phyloP scores from a whole-genome alignment of 2,888 invertebrate genomes.

The Anodontia alba region DNA sequence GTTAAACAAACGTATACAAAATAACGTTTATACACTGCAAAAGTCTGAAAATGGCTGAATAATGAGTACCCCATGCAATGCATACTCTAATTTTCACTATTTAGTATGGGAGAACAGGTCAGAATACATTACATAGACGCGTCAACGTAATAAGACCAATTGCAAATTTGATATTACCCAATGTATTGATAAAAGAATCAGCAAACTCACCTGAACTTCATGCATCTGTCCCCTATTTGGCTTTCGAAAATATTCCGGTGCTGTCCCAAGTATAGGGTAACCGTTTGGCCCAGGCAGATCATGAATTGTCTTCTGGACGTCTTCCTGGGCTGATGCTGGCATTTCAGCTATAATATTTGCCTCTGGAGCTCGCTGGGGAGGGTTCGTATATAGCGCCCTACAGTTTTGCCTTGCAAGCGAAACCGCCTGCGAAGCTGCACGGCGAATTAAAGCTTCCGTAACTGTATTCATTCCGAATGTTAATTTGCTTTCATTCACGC shows the following conservation, averaged over 20 bases:
- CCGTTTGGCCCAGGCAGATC: constrained; percentile 81
- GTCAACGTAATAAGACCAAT: too few species aligned
- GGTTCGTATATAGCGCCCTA: not conserved
- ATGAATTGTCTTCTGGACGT: constrained; percentile 62
- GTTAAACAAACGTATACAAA: too few species aligned
- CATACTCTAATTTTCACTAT: too few species aligned
- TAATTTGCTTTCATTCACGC: not conserved
- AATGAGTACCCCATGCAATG: too few species aligned
- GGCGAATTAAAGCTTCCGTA: constrained; percentile 54
- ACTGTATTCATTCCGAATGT: constrained; percentile 40
- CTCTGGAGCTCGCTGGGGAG: not conserved
- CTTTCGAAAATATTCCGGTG: constrained; percentile 78
- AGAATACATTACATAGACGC: too few species aligned
- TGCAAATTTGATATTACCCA: too few species aligned
- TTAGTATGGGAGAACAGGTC: too few species aligned
- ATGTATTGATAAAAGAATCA: too few species aligned
- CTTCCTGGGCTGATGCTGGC: constrained; percentile 10
- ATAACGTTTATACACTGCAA: too few species aligned
- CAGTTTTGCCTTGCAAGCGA: constrained; percentile 50
- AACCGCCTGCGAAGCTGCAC: constrained; percentile 53
- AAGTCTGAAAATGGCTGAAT: too few species aligned
- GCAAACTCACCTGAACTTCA: constrained; percentile 18
- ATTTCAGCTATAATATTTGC: constrained; percentile 1
- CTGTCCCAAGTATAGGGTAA: constrained; percentile 81
- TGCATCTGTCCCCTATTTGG: constrained; percentile 76